Evolutionary conservation across 2,797 vertebrate genomes (phyloP).

Genomic region (Tokudaia muenninki): DNA sequence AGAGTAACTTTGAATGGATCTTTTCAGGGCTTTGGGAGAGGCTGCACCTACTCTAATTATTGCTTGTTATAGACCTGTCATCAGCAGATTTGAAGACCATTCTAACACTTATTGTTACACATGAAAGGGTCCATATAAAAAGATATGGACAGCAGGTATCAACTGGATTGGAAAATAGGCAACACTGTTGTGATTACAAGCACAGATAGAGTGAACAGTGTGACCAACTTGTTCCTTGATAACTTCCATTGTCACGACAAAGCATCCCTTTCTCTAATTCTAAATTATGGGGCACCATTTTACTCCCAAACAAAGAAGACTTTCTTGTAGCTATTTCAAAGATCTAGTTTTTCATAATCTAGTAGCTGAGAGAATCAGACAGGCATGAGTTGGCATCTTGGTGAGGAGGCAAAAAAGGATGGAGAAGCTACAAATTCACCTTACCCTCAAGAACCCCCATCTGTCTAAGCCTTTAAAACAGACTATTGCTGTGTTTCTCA

Average conservation of each 20-base stretch:
- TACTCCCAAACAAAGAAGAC: slow-evolving; percentile 65
- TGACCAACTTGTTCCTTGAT: slow-evolving; percentile 64
- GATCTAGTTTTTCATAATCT: slow-evolving; percentile 71
- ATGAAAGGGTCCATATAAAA: slow-evolving; percentile 52
- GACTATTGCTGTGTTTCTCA: neutral
- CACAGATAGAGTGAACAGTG: slow-evolving; percentile 11
- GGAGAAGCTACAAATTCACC: slow-evolving; percentile 18
- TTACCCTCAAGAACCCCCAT: neutral
- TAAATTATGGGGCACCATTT: slow-evolving; percentile 66
- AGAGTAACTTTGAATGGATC: slow-evolving; percentile 53
- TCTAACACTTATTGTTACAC: slow-evolving; percentile 68
- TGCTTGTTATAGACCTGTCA: slow-evolving; percentile 63
- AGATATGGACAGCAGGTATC: slow-evolving; percentile 38
- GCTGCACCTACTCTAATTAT: slow-evolving; percentile 56
- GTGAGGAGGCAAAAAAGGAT: slow-evolving; percentile 29
- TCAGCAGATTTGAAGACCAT: slow-evolving; percentile 66
- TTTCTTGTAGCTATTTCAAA: slow-evolving; percentile 71
- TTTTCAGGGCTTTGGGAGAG: slow-evolving; percentile 38
- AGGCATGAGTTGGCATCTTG: slow-evolving; percentile 45
- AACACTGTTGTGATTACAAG: neutral
- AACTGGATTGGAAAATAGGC: slow-evolving; percentile 27
- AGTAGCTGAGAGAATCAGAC: slow-evolving; percentile 60
- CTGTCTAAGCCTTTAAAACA: slow-evolving; percentile 44
- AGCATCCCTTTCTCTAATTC: slow-evolving; percentile 67
- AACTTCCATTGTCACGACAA: slow-evolving; percentile 50